Conservation (phyloP, 1,140 invertebrate species). For the Achatina immaculata region DNA sequence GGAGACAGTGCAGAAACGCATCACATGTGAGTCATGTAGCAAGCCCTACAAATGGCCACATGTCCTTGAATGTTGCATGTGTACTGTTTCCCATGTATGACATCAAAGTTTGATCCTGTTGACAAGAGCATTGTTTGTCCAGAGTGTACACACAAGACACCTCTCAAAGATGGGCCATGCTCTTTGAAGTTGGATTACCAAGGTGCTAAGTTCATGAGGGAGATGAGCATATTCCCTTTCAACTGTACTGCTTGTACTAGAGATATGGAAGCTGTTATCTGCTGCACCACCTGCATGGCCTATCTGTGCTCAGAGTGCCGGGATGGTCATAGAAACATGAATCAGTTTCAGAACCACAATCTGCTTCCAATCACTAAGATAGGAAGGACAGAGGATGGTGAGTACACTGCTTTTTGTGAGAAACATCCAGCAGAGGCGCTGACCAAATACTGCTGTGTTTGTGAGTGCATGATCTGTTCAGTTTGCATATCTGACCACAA, state of each 20-base stretch:
- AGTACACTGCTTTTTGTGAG: conserved; percentile 21
- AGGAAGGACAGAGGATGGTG: not conserved
- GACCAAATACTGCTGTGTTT: conserved; percentile 27
- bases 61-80: conserved; percentile 25
- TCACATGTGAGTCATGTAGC: conserved; percentile 15
- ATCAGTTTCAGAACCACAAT: conserved; percentile 21
- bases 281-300: conserved; percentile 30
- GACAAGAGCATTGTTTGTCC: conserved; percentile 25
- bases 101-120: not conserved
- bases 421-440: not conserved
- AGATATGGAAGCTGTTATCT: conserved; percentile 28
- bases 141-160: conserved; percentile 9
- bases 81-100: conserved; percentile 31
- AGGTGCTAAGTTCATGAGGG: conserved; percentile 16
- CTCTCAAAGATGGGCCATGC: conserved; percentile 10
- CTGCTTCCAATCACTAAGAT: conserved; percentile 25
- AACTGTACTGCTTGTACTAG: conserved; percentile 32
- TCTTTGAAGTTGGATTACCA: conserved; percentile 22
- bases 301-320: conserved; percentile 27
- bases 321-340: conserved; percentile 24
- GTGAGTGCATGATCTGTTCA: conserved; percentile 23
- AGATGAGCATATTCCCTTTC: conserved; percentile 19
- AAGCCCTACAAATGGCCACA: conserved; percentile 35
- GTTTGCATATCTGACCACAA: conserved; percentile 17
- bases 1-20: not conserved